Percentiles rank a stretch among this genome's conserved stretches.
Evolutionary conservation across 2,113 vertebrate species (phyloP).

Genomic region (Catharus fuscescens): DNA sequence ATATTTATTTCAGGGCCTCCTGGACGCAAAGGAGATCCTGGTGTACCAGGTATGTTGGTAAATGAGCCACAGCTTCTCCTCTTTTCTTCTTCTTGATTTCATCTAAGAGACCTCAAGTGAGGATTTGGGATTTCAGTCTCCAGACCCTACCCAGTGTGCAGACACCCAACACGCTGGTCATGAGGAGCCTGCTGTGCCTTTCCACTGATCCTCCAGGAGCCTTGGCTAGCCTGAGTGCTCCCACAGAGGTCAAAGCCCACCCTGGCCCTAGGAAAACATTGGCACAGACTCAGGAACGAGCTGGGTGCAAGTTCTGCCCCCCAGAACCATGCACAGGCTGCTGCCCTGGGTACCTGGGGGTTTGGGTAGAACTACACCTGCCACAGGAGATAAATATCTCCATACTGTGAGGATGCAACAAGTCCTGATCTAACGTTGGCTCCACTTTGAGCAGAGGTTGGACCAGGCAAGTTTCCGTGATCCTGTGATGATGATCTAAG

Average conservation of each 20-base stretch:
- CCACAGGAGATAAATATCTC: neutral
- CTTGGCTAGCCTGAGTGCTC: accelerated
- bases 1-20: conserved; percentile 65
- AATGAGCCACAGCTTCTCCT: neutral
- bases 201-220: neutral
- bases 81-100: neutral
- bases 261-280: neutral
- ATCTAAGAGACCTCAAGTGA: neutral
- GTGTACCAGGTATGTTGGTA: conserved; percentile 66
- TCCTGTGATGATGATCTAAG: neutral
- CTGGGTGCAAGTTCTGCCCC: neutral
- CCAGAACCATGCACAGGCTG: neutral
- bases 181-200: neutral
- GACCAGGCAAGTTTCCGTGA: neutral
- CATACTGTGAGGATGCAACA: neutral
- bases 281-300: neutral
- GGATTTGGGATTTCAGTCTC: neutral
- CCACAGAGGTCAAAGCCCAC: neutral
- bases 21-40: conserved; percentile 51
- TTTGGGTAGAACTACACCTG: neutral
- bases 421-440: neutral
- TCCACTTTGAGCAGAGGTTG: neutral
- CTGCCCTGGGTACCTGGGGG: neutral
- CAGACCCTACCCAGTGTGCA: neutral
- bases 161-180: neutral